Conservation (phyloP, 2,113 vertebrate genomes). For the Oostethus manadensis region DNA sequence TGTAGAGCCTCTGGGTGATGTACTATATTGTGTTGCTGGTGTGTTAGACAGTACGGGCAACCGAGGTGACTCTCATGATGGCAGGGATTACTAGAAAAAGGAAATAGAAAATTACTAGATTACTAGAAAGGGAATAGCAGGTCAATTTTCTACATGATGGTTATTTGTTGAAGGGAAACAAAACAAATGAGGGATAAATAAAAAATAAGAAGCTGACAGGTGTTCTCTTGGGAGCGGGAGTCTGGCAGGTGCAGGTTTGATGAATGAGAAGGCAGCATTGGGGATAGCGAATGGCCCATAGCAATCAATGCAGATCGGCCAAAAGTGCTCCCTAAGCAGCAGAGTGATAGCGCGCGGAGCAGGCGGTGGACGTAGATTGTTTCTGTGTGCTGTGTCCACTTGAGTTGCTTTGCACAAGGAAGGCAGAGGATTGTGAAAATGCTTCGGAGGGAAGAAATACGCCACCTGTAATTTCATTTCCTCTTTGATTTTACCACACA, state of each 20-base stretch:
- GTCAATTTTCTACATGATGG: conserved; percentile 39
- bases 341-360: conserved; percentile 46
- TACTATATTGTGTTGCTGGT: conserved; percentile 29
- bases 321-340: conserved; percentile 48
- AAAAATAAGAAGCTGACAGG: conserved; percentile 17
- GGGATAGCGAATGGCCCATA: conserved; percentile 53
- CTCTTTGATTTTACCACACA: background rate
- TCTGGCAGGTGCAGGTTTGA: conserved; percentile 63
- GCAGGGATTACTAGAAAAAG: conserved; percentile 23
- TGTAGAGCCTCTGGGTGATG: conserved; percentile 42
- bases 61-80: conserved; percentile 25
- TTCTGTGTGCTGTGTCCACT: conserved; percentile 16
- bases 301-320: conserved; percentile 67
- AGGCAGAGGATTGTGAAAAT: conserved; percentile 8
- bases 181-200: conserved; percentile 14
- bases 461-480: conserved; percentile 30
- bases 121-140: conserved; percentile 29
- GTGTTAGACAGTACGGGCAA: conserved; percentile 32
- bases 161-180: conserved; percentile 43
- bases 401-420: conserved; percentile 27
- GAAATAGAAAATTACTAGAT: too few species aligned
- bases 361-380: conserved; percentile 27
- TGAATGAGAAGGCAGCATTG: conserved; percentile 49
- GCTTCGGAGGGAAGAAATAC: conserved; percentile 20
- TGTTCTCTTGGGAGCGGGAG: conserved; percentile 45